phyloP scores from a whole-genome alignment of 2,113 vertebrate genomes.

The Pterocles orientalis region DNA sequence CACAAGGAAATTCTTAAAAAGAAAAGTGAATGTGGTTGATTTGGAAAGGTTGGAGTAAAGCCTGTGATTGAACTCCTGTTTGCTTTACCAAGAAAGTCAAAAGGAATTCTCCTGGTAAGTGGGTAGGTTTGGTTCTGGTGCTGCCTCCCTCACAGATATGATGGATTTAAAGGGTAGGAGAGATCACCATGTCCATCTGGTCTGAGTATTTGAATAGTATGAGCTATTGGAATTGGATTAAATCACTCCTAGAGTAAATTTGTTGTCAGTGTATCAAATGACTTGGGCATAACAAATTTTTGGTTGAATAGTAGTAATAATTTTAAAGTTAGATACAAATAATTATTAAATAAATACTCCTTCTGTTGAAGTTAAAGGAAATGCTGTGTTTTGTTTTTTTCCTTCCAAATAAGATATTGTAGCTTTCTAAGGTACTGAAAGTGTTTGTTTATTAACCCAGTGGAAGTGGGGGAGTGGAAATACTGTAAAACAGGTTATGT shows the following conservation, averaged over 20 bases:
- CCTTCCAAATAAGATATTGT: neutral
- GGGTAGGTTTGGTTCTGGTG: neutral
- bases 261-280: neutral
- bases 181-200: neutral
- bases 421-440: neutral
- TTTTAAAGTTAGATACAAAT: neutral
- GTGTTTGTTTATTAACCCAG: neutral
- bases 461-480: neutral
- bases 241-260: neutral
- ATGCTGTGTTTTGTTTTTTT: neutral
- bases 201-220: neutral
- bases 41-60: neutral
- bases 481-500: neutral
- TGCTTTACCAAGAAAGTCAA: neutral
- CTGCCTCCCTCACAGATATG: neutral
- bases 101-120: neutral
- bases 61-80: accelerated
- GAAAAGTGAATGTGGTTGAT: accelerated
- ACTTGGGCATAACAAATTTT: neutral
- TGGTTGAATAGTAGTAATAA: neutral
- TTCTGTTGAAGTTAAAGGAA: neutral
- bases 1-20: neutral
- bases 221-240: neutral
- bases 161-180: neutral
- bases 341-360: neutral